Base-by-base conservation (phyloP, 2,113 vertebrate species). In the Mesembrinibis cayennensis region DNA sequence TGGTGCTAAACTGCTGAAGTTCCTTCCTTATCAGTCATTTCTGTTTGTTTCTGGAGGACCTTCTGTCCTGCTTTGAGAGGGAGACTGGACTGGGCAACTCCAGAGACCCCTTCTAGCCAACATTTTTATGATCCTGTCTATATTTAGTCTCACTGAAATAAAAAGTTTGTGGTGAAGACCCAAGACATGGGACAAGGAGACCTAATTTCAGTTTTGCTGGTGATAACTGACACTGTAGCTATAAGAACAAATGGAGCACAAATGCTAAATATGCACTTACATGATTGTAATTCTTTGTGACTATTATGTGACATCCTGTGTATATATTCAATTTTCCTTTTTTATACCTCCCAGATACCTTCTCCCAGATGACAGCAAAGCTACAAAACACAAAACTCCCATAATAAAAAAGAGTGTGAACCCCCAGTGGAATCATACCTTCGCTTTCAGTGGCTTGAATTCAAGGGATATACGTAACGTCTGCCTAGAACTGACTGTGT, bases 401-500 rank as follows among this genome's bases (percentile, higher is more conserved):
- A 98, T 99, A 93, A 97, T 99, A 82, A 99, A 98, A 52, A 99
- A 98, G 94, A 99, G 98, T 1, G 98, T 99, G 71, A 99, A 99
- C 94, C 99, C 99, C 14, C 98, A 98, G 81, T 99, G 99, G 99
- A 99, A 99, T 97, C 99, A 99, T 93, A 99, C 98, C 32, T 99
- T 99, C 97, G 97, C 98, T 59, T 99, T 99, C 97, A 98, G 98
- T 45, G 99, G 99, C 72, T 97, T 99, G 96, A 98, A 98, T 96
- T 98, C 98, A 2, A 98, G 95, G 62, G 99, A 99, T 95, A 98
- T 99, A 80, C 97, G 96, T 91, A 99, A 99, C 11, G 98, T 99
- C 90, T 99, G 99, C 93, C 97, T 99, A 83, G 99, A 99, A 95
- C 97, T 99, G 90, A 99, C 99, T 1, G 98, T 99, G 78, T 99